Conservation (phyloP, 2,888 invertebrate species). For the Epistrophe eligans region DNA sequence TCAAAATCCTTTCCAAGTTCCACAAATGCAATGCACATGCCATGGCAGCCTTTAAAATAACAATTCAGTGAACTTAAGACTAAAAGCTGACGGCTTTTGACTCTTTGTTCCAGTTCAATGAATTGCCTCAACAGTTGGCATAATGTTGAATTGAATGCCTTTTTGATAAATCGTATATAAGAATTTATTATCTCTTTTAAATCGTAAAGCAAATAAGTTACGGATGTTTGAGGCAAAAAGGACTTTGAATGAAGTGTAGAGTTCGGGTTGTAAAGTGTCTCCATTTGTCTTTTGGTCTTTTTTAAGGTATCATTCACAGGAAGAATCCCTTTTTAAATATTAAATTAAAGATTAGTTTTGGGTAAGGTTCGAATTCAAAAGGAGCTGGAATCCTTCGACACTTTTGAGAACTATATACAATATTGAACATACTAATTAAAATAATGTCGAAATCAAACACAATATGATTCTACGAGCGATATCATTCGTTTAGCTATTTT, state of each 20-base stretch:
- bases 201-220: constrained; percentile 24
- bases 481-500: too few relatives aligned
- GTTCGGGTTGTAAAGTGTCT: not conserved
- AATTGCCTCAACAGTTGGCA: constrained; percentile 43
- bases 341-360: too few relatives aligned
- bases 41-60: constrained; percentile 5
- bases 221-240: not conserved
- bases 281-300: not conserved
- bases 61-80: constrained; percentile 41
- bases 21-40: constrained; percentile 28
- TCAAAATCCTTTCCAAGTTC: constrained; percentile 28
- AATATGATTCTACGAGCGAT: too few relatives aligned
- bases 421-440: too few relatives aligned
- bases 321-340: too few relatives aligned
- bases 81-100: constrained; percentile 39
- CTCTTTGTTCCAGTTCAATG: constrained; percentile 39
- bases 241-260: not conserved
- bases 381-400: too few relatives aligned
- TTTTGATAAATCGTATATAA: constrained; percentile 18
- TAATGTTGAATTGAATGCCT: constrained; percentile 16
- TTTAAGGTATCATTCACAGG: not conserved
- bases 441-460: too few relatives aligned
- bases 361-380: too few relatives aligned
- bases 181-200: constrained; percentile 37
- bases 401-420: too few relatives aligned